phyloP scores from a whole-genome alignment of 2,113 vertebrate species.

The Sinocyclocheilus anophthalmus region DNA sequence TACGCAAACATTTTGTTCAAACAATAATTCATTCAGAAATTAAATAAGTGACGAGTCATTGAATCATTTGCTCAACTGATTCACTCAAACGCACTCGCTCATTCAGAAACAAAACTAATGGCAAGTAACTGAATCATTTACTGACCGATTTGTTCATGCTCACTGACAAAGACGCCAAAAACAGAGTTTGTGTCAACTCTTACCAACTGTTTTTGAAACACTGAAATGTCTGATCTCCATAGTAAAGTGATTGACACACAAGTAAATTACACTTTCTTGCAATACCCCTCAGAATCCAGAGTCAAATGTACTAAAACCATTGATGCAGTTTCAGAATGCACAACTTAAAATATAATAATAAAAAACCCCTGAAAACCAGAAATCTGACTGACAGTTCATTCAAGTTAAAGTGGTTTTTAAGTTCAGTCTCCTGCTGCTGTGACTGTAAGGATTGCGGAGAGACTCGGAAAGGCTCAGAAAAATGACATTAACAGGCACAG shows the following conservation, averaged over 20 bases:
- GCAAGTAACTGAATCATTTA: not conserved
- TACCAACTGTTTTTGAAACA: not conserved
- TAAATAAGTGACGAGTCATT: not conserved
- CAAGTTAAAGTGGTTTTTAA: not conserved
- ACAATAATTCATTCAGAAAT: too few relatives aligned
- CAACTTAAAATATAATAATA: not conserved
- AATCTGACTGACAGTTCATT: constrained; percentile 18
- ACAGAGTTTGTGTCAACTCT: not conserved
- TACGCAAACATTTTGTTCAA: too few relatives aligned
- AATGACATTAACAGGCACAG: constrained; percentile 43
- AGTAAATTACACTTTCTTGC: not conserved
- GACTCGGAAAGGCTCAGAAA: constrained; percentile 22
- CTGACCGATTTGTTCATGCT: not conserved
- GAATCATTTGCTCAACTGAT: not conserved
- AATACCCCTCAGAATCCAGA: not conserved
- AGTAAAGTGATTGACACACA: not conserved
- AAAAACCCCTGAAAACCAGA: not conserved
- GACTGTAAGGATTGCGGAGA: not conserved
- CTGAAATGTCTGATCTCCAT: not conserved
- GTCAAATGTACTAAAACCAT: not conserved
- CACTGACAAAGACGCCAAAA: too few relatives aligned
- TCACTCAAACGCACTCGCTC: too few relatives aligned
- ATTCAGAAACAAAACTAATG: too few relatives aligned
- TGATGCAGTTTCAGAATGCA: not conserved
- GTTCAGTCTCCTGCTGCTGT: not conserved